Evolutionary conservation across 2,113 vertebrate species (phyloP), one percentile per base, ranked within the genome.

Genomic region (Harpagus bidentatus): DNA sequence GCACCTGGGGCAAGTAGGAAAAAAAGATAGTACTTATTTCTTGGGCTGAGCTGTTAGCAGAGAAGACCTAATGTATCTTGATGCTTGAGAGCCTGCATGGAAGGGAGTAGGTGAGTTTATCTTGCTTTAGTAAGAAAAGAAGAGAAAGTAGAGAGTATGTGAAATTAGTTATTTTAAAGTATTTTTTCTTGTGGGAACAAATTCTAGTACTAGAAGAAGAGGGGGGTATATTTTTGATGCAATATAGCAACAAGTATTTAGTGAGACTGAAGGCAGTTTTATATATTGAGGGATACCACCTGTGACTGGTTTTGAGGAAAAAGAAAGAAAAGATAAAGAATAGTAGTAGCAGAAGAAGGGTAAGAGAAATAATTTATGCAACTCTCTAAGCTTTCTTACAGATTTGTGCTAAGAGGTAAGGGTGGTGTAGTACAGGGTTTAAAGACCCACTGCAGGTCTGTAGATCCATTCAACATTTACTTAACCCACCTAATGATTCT

Each of bases 21-120:
- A 31, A 6, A 6, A 5, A 4, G 5, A 4, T 4, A 28, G 2
- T 0, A 0, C 1, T 72, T 16, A 0, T 34, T 5, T 16, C 5
- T 79, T 28, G 3, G 12, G 13, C 2, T 50, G 47, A 50, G 45
- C 7, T 86, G 9, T 12, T n/a, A 19, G 16, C 1, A 62, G 36
- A 40, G 32, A 28, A 19, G 9, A 3, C 10, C 5, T 19, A 16
- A 8, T n/a, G 3, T 11, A 3, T 2, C 6, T 10, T 16, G 7
- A 12, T 38, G 5, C 2, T 7, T 1, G 15, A 50, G 3, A 8
- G 29, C 13, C 9, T 6, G 13, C 3, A 3, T 58, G 14, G 23
- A 40, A 45, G 5, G 12, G 10, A n/a, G 5, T 7, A 34, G 13
- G 45, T 79, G 6, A 59, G 18, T 21, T n/a, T 50, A 1, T 82